Conservation (phyloP, 2,797 vertebrate species). For the Megaceryle alcyon region DNA sequence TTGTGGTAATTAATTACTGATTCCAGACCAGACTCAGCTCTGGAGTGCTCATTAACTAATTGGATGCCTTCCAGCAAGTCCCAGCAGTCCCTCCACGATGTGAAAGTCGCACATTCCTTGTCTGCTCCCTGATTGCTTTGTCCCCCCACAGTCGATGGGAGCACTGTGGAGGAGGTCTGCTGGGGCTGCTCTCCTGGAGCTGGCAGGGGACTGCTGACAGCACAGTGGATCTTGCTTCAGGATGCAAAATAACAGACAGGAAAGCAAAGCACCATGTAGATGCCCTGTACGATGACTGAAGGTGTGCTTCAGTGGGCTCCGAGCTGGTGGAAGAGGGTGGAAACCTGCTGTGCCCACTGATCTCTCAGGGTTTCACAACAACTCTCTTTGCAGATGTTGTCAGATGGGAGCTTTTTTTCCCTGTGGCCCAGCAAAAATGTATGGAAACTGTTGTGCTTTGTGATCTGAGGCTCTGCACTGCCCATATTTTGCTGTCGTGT, state of each 20-base stretch:
- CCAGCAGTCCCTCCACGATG: not conserved
- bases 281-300: accelerated
- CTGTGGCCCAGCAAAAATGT: not conserved
- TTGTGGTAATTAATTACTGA: slow-evolving; percentile 40
- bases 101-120: not conserved
- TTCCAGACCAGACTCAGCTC: slow-evolving; percentile 29
- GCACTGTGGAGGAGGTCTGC: not conserved
- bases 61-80: slow-evolving; percentile 54
- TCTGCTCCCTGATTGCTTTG: slow-evolving; percentile 9
- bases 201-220: not conserved
- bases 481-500: not conserved
- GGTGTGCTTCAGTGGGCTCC: not conserved
- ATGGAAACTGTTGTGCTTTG: not conserved
- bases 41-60: slow-evolving; percentile 44
- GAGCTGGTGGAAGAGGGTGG: not conserved
- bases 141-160: accelerated
- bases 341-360: not conserved
- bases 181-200: not conserved
- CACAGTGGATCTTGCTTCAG: not conserved
- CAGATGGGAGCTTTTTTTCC: not conserved
- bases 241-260: not conserved
- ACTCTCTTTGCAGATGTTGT: not conserved
- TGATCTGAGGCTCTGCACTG: not conserved
- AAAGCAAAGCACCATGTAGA: not conserved
- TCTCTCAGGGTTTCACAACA: not conserved